Evolutionary conservation across 2,888 invertebrate species (phyloP).

Genomic region (Tetropium fuscum): DNA sequence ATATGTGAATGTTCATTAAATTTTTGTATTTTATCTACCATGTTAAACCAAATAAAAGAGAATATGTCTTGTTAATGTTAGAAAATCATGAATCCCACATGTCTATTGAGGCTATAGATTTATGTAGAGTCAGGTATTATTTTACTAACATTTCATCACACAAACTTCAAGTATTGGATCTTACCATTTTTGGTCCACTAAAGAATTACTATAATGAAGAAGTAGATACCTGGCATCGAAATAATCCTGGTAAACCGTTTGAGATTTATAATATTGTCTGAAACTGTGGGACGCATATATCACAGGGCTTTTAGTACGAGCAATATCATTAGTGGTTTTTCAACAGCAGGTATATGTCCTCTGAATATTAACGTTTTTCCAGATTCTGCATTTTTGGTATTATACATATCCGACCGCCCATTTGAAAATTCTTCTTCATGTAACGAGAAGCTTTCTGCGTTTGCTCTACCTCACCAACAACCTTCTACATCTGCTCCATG

Average conservation of each 20-base stretch:
- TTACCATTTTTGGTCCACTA: not conserved
- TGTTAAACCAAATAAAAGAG: slow-evolving; percentile 34
- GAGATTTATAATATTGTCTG: slow-evolving; percentile 8
- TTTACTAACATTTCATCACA: slow-evolving; percentile 25
- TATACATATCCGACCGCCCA: slow-evolving; percentile 1
- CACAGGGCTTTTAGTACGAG: not conserved
- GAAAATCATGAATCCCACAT: slow-evolving; percentile 56
- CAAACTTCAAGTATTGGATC: slow-evolving; percentile 2
- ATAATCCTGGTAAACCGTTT: slow-evolving; percentile 5
- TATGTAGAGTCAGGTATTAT: slow-evolving; percentile 27
- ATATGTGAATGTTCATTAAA: too few species aligned
- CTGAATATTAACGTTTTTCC: not conserved
- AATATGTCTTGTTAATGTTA: slow-evolving; percentile 51
- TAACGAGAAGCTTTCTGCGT: not conserved
- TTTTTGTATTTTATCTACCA: slow-evolving; percentile 55
- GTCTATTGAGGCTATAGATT: slow-evolving; percentile 12
- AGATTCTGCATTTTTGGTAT: slow-evolving; percentile 11
- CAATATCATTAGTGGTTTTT: slow-evolving; percentile 11
- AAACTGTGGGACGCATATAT: not conserved
- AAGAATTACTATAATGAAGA: not conserved
- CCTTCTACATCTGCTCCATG: not conserved
- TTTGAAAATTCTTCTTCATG: not conserved
- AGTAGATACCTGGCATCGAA: not conserved
- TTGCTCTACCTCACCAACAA: not conserved
- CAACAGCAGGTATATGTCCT: not conserved